Conservation (phyloP, 2,113 vertebrate genomes). For the Eidolon helvum region DNA sequence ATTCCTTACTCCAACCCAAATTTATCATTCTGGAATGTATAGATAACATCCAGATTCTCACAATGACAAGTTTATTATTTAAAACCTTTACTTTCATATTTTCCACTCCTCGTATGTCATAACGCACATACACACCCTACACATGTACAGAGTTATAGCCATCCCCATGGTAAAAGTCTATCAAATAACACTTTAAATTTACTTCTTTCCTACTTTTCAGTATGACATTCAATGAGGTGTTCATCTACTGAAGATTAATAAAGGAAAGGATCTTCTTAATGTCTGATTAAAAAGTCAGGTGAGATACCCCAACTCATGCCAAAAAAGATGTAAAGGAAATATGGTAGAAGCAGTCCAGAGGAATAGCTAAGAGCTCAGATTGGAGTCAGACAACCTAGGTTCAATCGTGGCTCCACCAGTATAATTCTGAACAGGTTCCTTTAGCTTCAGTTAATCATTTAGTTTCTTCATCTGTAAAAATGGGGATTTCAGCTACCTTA, state of each 20-base stretch:
- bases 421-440: background rate
- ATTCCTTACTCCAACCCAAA: background rate
- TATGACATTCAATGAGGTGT: background rate
- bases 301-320: background rate
- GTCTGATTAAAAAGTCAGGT: background rate
- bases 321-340: background rate
- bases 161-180: background rate
- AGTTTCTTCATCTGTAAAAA: constrained; percentile 19
- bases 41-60: background rate
- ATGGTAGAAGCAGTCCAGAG: background rate
- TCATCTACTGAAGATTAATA: background rate
- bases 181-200: background rate
- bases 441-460: background rate
- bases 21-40: background rate
- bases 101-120: background rate
- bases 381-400: background rate
- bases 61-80: background rate
- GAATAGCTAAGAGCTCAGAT: background rate
- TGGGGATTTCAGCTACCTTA: background rate
- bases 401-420: background rate
- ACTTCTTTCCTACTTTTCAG: background rate
- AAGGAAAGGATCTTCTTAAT: background rate
- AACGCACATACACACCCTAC: background rate
- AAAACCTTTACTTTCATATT: constrained; percentile 32
- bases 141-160: background rate